Base-by-base conservation (phyloP, 1,140 invertebrate species). In the Nebria ingens region DNA sequence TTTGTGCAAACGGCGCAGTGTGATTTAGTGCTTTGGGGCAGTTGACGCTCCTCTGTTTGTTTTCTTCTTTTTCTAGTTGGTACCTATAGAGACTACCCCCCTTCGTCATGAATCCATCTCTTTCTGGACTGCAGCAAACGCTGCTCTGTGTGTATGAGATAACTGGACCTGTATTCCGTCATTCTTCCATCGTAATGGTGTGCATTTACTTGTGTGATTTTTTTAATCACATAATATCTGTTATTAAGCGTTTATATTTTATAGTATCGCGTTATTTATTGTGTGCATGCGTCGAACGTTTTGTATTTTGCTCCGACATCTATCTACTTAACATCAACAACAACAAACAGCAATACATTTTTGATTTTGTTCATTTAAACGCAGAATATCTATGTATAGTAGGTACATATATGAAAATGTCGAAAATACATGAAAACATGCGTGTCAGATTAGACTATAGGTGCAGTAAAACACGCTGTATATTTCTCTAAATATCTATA, bases 141-240 rank as follows among this genome's bases (percentile, higher is more conserved):
- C 25, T n/a, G 6, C n/a, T 34, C 25, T n/a, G 25, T 45, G 40
- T 17, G 4, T 9, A 12, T 4, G 9, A 45, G 9, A 17, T 17
- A 45, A 6, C 15, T 45, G 40, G 40, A 45, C 17, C 25, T 34
- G n/a, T 34, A n/a, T 34, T 9, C 40, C 40, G 40, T 45, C 40
- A 17, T 45, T 17, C 4, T 6, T 17, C 40, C 40, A 17, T 6
- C 17, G 40, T 45, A 45, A 45, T 45, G 40, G 40, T 45, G 40
- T 17, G 40, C 40, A 45, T 45, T 45, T 45, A 45, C 40, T 45
- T 45, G 40, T 45, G 40, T 45, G 40, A 45, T 45, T 45, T 45
- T 45, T 45, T 45, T 45, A 45, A 45, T 45, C 40, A 45, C 40
- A 45, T 45, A 45, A 45, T 45, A 45, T 45, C 40, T 45, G 40